A percentile compares a stretch with the other conserved stretches of the same genome.
Conservation (phyloP, 1,140 invertebrate species). For the Thaumetopoea pityocampa region DNA sequence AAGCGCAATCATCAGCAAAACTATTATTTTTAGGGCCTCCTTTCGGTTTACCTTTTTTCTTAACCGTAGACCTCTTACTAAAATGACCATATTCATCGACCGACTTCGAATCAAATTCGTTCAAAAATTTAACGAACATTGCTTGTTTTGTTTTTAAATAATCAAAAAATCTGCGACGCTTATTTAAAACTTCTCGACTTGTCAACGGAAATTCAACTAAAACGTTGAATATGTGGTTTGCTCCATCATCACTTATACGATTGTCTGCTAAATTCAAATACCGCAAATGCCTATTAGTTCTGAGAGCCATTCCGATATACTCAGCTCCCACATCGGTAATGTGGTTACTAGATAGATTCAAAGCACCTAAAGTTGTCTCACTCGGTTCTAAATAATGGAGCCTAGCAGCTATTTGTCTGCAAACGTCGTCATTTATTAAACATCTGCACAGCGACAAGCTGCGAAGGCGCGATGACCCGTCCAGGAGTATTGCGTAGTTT, state of each 20-base stretch:
- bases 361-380: slow-evolving; percentile 28
- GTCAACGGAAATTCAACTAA: slow-evolving; percentile 44
- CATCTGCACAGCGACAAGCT: slow-evolving; percentile 38
- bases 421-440: slow-evolving; percentile 36
- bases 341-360: slow-evolving; percentile 47
- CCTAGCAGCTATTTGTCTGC: slow-evolving; percentile 29
- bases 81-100: slow-evolving; percentile 22
- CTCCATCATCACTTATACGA: slow-evolving; percentile 38
- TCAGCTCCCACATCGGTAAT: slow-evolving; percentile 43
- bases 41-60: slow-evolving; percentile 22
- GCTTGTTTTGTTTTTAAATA: slow-evolving; percentile 32
- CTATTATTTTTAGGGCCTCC: slow-evolving; percentile 10
- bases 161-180: slow-evolving; percentile 20
- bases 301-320: slow-evolving; percentile 32
- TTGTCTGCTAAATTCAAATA: slow-evolving; percentile 55
- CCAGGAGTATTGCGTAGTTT: slow-evolving; percentile 32
- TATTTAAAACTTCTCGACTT: slow-evolving; percentile 26
- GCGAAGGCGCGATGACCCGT: slow-evolving; percentile 20
- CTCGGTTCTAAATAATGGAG: slow-evolving; percentile 24
- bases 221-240: slow-evolving; percentile 25
- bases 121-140: slow-evolving; percentile 24
- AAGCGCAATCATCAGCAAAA: slow-evolving; percentile 15
- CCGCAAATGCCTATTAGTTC: slow-evolving; percentile 45
- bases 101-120: slow-evolving; percentile 18
- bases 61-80: slow-evolving; percentile 15